These are phyloP conservation scores for Phocoena sinus DNA, from an alignment of 2,113 vertebrate species.

Conservation along the genomic window DNA sequence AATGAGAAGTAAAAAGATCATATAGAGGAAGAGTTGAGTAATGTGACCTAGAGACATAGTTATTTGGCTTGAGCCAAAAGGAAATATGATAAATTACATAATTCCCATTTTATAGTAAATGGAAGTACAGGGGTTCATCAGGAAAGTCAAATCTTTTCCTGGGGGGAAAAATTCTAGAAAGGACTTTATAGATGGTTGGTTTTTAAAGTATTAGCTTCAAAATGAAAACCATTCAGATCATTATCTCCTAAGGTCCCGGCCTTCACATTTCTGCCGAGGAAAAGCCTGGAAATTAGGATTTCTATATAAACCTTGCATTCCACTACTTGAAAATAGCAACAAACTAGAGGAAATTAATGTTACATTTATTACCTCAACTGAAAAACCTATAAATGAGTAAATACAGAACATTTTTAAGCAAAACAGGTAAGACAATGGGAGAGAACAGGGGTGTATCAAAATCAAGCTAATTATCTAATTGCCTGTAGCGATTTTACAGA, in stretches of 20 bases:
- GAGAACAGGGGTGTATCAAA: not conserved
- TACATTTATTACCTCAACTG: not conserved
- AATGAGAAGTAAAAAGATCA: not conserved
- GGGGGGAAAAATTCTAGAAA: not conserved
- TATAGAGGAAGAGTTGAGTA: not conserved
- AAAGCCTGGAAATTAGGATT: not conserved
- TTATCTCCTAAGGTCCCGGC: not conserved
- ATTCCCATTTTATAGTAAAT: not conserved
- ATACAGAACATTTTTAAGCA: not conserved
- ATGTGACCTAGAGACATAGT: not conserved
- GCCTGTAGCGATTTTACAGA: not conserved
- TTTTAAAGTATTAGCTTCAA: slow-evolving; percentile 1
- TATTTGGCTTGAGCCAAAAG: not conserved
- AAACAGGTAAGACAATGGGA: not conserved
- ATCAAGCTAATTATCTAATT: not conserved
- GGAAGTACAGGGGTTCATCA: not conserved
- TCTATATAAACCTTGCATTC: not conserved
- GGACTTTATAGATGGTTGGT: not conserved
- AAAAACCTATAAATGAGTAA: not conserved
- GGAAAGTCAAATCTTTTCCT: not conserved
- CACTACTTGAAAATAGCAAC: not conserved
- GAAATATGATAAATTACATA: not conserved
- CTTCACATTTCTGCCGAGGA: not conserved
- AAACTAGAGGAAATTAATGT: not conserved
- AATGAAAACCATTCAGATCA: not conserved